Evolutionary conservation across 2,113 vertebrate genomes (phyloP), one percentile per base, ranked within the genome.

Genomic region (Ictidomys tridecemlineatus): DNA sequence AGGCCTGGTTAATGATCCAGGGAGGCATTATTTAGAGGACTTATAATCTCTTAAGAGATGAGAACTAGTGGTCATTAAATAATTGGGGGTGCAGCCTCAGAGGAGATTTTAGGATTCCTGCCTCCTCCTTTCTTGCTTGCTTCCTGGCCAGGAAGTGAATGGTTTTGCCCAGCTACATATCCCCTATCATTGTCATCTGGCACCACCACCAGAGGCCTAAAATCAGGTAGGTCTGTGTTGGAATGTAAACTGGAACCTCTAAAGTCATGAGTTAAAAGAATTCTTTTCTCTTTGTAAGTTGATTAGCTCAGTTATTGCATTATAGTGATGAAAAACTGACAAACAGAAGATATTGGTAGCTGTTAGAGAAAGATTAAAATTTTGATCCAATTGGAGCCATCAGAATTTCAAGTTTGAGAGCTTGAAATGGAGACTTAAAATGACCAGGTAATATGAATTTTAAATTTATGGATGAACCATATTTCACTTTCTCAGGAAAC

Each of bases 321-420:
- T 61, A 91, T 0, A 26, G 0, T 63, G 30, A 48, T 0, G 17
- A 8, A 16, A 77, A 63, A 14, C 22, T 20, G 30, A n/a, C 14
- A 48, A 37, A 77, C 18, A 73, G 0, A 0, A 82, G 0, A 0
- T 24, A 9, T 39, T 17, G 7, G 1, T 20, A 77, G 58, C 7
- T 85, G 5, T 70, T 74, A 37, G 2, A 53, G 5, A 67, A 85
- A 22, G 11, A 56, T 32, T 45, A 67, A 56, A 11, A 1, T 58
- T 80, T 67, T 51, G 45, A 9, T 2, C 14, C 37, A 65, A 12
- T n/a, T 74, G 24, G 2, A 16, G 26, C 12, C 37, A 72, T 77
- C 2, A 34, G 34, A 32, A 0, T 63, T 56, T 39, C 4, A 39
- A 48, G 34, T 34, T 16, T 48, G 63, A 82, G n/a, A 78, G 0